Evolutionary conservation across 1,140 invertebrate species (phyloP).

Genomic region (Zaprionus capensis): DNA sequence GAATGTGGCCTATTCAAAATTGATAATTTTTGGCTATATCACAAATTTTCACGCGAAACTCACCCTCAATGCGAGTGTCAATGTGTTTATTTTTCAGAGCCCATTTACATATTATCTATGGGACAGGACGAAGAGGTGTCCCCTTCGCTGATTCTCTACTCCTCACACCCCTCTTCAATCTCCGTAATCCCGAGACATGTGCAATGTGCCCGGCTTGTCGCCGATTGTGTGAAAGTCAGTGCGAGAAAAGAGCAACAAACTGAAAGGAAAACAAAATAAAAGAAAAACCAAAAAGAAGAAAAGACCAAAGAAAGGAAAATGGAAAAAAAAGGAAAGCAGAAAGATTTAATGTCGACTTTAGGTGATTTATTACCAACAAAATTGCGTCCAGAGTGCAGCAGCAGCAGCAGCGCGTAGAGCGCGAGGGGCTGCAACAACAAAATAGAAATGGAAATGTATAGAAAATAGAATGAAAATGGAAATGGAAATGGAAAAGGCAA

Average conservation of each 20-base stretch:
- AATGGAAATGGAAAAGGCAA: slow-evolving; percentile 62
- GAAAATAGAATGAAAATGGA: slow-evolving; percentile 77
- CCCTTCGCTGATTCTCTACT: neutral
- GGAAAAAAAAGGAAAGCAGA: slow-evolving; percentile 50
- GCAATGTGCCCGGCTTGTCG: slow-evolving; percentile 54
- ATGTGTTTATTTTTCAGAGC: slow-evolving; percentile 47
- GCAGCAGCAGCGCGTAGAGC: slow-evolving; percentile 10
- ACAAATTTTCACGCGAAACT: neutral
- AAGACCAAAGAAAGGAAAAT: slow-evolving; percentile 39
- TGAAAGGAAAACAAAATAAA: slow-evolving; percentile 36
- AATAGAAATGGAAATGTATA: slow-evolving; percentile 61
- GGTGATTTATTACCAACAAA: slow-evolving; percentile 84
- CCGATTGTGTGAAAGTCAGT: slow-evolving; percentile 72
- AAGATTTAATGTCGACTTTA: slow-evolving; percentile 84
- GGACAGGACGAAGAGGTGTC: slow-evolving; percentile 5
- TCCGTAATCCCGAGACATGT: slow-evolving; percentile 68
- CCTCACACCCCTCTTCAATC: slow-evolving; percentile 10
- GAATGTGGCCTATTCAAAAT: slow-evolving; percentile 62
- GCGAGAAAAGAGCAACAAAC: slow-evolving; percentile 37
- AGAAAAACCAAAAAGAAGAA: slow-evolving; percentile 22
- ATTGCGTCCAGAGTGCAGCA: slow-evolving; percentile 76
- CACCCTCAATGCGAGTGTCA: slow-evolving; percentile 33
- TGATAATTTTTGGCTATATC: slow-evolving; percentile 52
- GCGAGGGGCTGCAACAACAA: slow-evolving; percentile 41
- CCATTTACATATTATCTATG: slow-evolving; percentile 38